Conservation (phyloP, 2,797 vertebrate genomes). For the Scyliorhinus canicula region DNA sequence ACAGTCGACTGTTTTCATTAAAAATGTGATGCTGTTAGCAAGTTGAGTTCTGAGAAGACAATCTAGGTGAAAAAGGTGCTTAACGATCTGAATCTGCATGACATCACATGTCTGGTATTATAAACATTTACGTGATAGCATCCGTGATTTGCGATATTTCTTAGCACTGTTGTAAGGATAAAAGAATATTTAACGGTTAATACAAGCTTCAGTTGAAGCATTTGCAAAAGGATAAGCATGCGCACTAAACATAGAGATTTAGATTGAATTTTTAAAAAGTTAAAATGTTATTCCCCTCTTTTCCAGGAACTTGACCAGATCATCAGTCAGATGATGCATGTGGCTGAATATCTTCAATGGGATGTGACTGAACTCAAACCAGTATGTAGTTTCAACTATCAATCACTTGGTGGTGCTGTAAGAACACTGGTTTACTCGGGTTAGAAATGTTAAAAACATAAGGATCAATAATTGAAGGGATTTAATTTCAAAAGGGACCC, state of each 20-base stretch:
- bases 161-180: not conserved
- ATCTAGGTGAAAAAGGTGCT: not conserved
- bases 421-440: not conserved
- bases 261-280: not conserved
- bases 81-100: not conserved
- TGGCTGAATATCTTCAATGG: conserved; percentile 92
- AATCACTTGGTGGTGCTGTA: conserved; percentile 33
- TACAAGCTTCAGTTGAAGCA: not conserved
- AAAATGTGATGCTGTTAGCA: not conserved
- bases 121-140: not conserved
- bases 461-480: not conserved
- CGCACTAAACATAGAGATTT: not conserved
- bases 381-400: conserved; percentile 56
- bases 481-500: not conserved
- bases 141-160: not conserved
- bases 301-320: conserved; percentile 86
- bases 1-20: not conserved
- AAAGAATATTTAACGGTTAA: not conserved
- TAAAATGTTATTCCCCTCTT: conserved; percentile 37
- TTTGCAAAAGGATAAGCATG: not conserved
- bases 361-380: conserved; percentile 88
- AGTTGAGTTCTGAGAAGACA: not conserved
- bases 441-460: not conserved
- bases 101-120: not conserved
- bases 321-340: conserved; percentile 94